These are phyloP conservation scores for Campylomormyrus numenius DNA, from an alignment of 2,113 vertebrate genomes.

Conservation along the genomic window DNA sequence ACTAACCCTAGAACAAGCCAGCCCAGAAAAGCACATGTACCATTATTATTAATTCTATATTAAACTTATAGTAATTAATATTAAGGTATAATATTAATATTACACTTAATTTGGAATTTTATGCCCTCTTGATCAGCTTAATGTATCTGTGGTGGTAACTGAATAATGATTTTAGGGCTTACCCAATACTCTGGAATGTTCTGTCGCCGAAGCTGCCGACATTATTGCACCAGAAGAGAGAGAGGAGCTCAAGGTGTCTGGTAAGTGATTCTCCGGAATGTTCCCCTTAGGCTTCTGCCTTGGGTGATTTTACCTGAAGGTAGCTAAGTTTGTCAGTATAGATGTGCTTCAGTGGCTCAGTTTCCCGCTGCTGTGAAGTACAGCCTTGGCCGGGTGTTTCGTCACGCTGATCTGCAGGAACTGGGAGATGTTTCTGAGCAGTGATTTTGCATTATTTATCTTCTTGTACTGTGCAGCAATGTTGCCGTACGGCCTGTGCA, in stretches of 20 bases:
- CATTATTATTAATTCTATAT: neutral
- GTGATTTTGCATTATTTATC: neutral
- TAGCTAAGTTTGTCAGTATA: neutral
- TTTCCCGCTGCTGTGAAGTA: neutral
- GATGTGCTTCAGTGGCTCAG: neutral
- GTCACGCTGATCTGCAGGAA: neutral
- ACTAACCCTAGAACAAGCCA: constrained; percentile 5
- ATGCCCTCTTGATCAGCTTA: neutral
- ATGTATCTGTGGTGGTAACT: neutral
- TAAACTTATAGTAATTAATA: neutral
- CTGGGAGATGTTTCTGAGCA: neutral
- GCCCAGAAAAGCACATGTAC: neutral
- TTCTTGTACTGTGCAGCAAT: neutral
- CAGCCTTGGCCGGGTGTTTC: neutral
- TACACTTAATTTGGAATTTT: neutral
- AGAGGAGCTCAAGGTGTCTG: constrained; percentile 92
- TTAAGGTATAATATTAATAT: neutral
- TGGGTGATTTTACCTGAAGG: neutral
- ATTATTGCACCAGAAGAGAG: constrained; percentile 90
- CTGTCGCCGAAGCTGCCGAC: constrained; percentile 72
- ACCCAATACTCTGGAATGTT: constrained; percentile 74
- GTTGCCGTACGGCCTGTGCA: neutral
- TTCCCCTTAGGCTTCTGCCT: neutral
- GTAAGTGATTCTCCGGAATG: constrained; percentile 50
- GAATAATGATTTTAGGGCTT: constrained; percentile 62